Base-by-base conservation (phyloP, 2,797 vertebrate genomes). In the Tamandua tetradactyla region DNA sequence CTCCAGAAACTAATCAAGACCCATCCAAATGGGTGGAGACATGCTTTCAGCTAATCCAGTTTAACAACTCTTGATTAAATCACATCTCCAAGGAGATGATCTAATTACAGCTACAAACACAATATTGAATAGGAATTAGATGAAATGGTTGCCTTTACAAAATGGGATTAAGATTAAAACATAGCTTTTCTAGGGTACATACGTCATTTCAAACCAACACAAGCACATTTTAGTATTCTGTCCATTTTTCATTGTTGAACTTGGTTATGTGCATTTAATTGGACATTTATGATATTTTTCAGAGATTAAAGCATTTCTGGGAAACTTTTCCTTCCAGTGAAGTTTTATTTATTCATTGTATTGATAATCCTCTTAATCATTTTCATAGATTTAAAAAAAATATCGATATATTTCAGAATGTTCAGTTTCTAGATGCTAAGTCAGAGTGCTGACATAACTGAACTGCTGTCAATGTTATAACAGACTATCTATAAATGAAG, bases 311-410 rank as follows among this genome's bases (percentile, higher is more conserved):
- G 59, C 15, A 35, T 66, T 69, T 61, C 42, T 64, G 9, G 12
- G n/a, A 89, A 95, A 64, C 22, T 52, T 91, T 81, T 84, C 5
- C 22, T 76, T 76, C 71, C 55, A 74, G n/a, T 72, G 81, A 87
- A 69, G 23, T 32, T 74, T 69, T 95, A 84, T 23, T 87, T 94
- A 95, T 83, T 90, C 66, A 88, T 87, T 57, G 35, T 74, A 57
- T 89, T 64, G 79, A 87, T 88, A 95, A 75, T 69, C 40, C 90
- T 95, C 83, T 74, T 61, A 89, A 84, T 74, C 13, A 89, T 44
- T 94, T 92, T 83, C 42, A 91, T 57, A 18, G 64, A 95, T 87
- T 92, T 87, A 87, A 49, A 92, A 92, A 92, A 90, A 69, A 64
- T 93, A 79, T 80, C 23, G 22, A 69, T 87, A 61, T 47, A 25